Conservation (phyloP, 2,797 vertebrate species). For the Sebastes taczanowskii region DNA sequence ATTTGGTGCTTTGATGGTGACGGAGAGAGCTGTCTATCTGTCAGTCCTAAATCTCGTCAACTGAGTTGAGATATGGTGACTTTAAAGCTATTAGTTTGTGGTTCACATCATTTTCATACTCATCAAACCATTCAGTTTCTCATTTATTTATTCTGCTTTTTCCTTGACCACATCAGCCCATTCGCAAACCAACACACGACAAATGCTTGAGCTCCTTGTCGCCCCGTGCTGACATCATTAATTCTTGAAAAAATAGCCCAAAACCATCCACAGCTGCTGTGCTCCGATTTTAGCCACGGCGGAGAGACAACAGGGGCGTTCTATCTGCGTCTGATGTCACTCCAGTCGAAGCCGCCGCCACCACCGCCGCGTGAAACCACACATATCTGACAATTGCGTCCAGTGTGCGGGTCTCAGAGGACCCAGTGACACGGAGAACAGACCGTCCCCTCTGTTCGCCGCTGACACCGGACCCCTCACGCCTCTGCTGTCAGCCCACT, state of each 20-base stretch:
- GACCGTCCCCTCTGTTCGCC: slow-evolving; percentile 62
- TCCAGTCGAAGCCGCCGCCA: slow-evolving; percentile 51
- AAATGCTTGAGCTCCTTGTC: slow-evolving; percentile 8
- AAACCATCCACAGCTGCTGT: slow-evolving; percentile 20
- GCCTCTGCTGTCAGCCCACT: slow-evolving; percentile 67
- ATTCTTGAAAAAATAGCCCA: slow-evolving; percentile 5
- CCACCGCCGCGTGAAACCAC: slow-evolving; percentile 47
- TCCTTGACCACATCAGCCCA: background rate
- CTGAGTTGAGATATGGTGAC: background rate
- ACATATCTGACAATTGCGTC: slow-evolving; percentile 69
- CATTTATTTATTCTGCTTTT: background rate
- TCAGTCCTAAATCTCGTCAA: background rate
- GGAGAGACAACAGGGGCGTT: slow-evolving; percentile 65
- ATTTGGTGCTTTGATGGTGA: background rate
- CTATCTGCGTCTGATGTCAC: slow-evolving; percentile 74
- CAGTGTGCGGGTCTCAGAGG: slow-evolving; percentile 66
- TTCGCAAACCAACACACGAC: background rate
- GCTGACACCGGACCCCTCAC: slow-evolving; percentile 60
- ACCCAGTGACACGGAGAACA: slow-evolving; percentile 70
- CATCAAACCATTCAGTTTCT: background rate
- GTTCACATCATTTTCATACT: background rate
- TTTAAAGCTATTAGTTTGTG: background rate
- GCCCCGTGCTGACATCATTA: slow-evolving; percentile 30
- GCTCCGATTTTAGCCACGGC: slow-evolving; percentile 28
- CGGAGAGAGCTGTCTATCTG: background rate